phyloP scores from a whole-genome alignment of 1,140 invertebrate species.

The Drosophila lini region DNA sequence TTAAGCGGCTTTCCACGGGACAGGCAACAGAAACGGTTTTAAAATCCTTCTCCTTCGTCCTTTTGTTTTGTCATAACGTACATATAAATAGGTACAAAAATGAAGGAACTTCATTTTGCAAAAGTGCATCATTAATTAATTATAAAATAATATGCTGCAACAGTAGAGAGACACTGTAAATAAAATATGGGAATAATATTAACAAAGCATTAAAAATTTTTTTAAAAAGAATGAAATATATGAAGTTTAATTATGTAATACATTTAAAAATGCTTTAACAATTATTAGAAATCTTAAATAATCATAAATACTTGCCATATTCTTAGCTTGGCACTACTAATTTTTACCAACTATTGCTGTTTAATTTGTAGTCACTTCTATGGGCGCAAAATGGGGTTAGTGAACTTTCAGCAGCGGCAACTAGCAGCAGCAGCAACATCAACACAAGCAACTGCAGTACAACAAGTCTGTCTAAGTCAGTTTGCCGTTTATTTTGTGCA shows the following conservation, averaged over 20 bases:
- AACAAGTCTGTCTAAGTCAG: conserved; percentile 19
- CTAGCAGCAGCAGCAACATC: conserved; percentile 1
- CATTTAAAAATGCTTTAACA: too few species aligned
- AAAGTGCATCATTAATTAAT: conserved; percentile 14
- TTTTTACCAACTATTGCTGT: conserved; percentile 3
- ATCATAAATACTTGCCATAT: neutral
- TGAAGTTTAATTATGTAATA: neutral
- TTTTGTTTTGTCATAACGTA: neutral
- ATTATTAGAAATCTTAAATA: neutral
- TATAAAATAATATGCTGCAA: neutral
- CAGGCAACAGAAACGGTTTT: conserved; percentile 7
- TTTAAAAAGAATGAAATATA: neutral
- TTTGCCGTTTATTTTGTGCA: conserved; percentile 41
- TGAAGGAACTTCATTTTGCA: neutral
- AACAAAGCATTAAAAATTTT: too few species aligned
- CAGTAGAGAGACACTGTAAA: neutral
- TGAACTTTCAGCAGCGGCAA: conserved; percentile 52
- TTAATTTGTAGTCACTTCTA: conserved; percentile 48
- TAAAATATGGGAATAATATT: neutral
- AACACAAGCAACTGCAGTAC: conserved; percentile 19
- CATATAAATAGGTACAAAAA: neutral
- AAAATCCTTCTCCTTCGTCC: conserved; percentile 1
- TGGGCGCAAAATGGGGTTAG: conserved; percentile 55
- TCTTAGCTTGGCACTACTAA: neutral
- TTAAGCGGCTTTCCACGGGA: conserved; percentile 51